Conservation (phyloP, 2,797 vertebrate genomes). For the Pachyuromys duprasi region DNA sequence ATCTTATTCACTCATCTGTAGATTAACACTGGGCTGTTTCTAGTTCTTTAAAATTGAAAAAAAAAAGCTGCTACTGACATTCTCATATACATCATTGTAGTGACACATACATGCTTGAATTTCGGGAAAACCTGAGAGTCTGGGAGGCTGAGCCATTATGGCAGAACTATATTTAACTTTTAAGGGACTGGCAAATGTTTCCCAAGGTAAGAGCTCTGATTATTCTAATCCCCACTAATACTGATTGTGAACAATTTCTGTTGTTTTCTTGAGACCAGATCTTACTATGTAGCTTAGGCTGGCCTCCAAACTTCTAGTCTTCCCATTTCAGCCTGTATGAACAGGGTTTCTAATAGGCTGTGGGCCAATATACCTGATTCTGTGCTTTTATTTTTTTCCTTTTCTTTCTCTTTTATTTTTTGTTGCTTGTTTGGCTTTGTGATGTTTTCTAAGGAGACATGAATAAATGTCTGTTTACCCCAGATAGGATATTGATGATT, state of each 20-base stretch:
- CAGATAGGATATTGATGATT: not conserved
- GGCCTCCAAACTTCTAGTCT: not conserved
- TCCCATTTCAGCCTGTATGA: not conserved
- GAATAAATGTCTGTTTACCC: not conserved
- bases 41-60: not conserved
- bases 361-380: not conserved
- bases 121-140: not conserved
- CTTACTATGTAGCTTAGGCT: not conserved
- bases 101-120: not conserved
- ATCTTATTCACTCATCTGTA: not conserved
- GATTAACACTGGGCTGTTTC: not conserved
- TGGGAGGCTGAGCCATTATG: not conserved
- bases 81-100: not conserved
- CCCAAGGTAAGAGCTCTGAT: not conserved
- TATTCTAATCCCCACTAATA: not conserved
- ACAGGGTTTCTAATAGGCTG: not conserved
- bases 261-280: not conserved
- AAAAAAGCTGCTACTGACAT: not conserved
- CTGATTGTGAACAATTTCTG: not conserved
- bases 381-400: rapidly evolving
- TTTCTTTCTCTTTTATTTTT: not conserved
- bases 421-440: not conserved
- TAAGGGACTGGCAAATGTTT: not conserved
- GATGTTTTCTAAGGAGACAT: not conserved
- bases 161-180: not conserved